Base-by-base conservation (phyloP, 2,797 vertebrate genomes). In the Bradypodion ventrale region DNA sequence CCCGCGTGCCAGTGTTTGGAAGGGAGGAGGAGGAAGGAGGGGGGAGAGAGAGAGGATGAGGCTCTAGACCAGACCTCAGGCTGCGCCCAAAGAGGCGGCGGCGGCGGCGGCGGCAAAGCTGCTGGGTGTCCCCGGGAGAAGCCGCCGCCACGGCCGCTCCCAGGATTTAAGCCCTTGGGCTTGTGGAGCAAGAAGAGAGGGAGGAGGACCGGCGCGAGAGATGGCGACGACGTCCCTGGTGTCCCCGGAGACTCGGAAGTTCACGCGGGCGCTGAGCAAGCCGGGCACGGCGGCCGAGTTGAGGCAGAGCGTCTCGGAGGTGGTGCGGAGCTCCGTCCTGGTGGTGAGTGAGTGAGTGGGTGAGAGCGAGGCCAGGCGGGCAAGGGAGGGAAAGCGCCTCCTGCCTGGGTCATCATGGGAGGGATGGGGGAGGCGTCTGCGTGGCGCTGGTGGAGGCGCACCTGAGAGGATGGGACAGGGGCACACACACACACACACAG, bases 231-330 rank as follows among this genome's bases (percentile, higher is more conserved):
- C 83, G 16, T 10, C 63, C 2, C 40, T 42, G 32, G 44, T 15
- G 32, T 56, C 70, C 19, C 40, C 84, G n/a, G 82, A 98, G 95
- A 97, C 97, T 83, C 96, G 98, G 95, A 99, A 97, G 96, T 99
- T 99, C 87, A 98, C 98, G n/a, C 95, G 97, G 89, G 97, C 96
- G 83, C 96, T 99, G 89, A 97, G 97, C 93, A 99, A 98, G 90
- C 98, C 97, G 2, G 98, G 98, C 85, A 99, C 98, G 80, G 98
- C 92, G 75, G 98, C 98, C 4, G 98, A 98, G 96, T 95, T 98
- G 92, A 95, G 98, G 91, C 98, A 98, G 91, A 99, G 98, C 95
- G 98, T 98, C 78, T 99, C 98, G 1, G 98, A 99, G 96, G 98
- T 97, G 79, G 98, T 99, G 91, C 94, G 98, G 90, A 96, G 97